phyloP scores from a whole-genome alignment of 92 coral and sea anemone species.

The Epizoanthus ramosus region DNA sequence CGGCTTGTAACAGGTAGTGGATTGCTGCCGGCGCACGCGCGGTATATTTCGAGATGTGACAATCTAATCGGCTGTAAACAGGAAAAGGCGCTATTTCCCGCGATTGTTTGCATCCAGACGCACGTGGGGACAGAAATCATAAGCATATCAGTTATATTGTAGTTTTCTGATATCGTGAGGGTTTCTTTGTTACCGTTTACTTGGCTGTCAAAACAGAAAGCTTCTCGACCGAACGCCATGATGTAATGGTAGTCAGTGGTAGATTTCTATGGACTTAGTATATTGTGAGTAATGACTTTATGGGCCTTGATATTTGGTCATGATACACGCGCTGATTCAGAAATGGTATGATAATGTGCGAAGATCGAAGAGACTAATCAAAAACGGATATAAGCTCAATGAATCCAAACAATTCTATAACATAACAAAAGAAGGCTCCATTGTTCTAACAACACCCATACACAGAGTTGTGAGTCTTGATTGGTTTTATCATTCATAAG shows the following conservation, averaged over 20 bases:
- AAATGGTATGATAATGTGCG: not conserved
- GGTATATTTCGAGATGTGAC: no score
- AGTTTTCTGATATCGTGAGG: no score
- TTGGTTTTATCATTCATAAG: constrained; percentile 10
- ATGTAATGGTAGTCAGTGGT: no score
- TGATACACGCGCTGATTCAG: not conserved
- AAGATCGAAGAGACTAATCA: not conserved
- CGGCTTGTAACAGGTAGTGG: no score
- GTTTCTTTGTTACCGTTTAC: no score
- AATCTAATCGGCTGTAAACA: not conserved
- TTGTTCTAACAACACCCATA: constrained; percentile 3
- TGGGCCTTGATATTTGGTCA: not conserved
- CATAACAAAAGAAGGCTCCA: not conserved
- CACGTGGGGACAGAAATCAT: not conserved
- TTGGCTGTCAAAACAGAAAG: no score
- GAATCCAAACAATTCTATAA: not conserved
- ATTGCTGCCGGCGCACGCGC: no score
- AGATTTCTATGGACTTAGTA: no score
- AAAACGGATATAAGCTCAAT: constrained; percentile 10
- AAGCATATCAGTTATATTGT: not conserved
- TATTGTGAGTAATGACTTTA: not conserved
- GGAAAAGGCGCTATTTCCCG: constrained; percentile 24
- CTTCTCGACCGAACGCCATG: no score
- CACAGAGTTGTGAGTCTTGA: not conserved
- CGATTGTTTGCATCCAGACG: constrained; percentile 16